Percentiles rank a stretch among this genome's conserved stretches.
phyloP scores from a whole-genome alignment of 1,140 invertebrate genomes.

The Cardiocondyla obscurior region DNA sequence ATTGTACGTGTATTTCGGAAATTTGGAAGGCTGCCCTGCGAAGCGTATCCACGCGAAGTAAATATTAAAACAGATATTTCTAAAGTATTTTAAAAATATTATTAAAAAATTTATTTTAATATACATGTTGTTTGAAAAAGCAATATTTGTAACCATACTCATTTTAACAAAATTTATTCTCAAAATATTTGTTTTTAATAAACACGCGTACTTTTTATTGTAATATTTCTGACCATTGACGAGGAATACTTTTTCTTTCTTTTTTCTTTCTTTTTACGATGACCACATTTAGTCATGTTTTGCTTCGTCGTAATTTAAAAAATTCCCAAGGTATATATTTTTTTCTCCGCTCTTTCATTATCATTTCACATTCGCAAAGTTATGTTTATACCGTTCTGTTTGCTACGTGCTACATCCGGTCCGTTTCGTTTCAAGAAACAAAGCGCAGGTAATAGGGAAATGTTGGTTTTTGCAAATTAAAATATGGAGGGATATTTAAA shows the following conservation, averaged over 20 bases:
- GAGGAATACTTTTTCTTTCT: too few species aligned
- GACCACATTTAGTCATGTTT: background rate
- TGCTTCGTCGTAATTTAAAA: background rate
- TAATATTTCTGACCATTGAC: background rate
- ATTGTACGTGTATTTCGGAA: background rate
- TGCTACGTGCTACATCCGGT: background rate
- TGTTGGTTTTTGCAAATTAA: slow-evolving; percentile 23
- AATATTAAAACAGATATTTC: background rate
- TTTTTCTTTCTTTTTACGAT: too few species aligned
- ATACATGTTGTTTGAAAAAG: background rate
- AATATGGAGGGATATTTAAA: background rate
- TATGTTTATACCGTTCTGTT: slow-evolving; percentile 12
- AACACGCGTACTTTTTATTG: background rate
- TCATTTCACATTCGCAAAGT: background rate
- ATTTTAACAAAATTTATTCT: background rate
- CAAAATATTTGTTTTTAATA: background rate
- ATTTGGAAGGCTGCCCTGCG: background rate
- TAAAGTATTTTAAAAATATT: background rate
- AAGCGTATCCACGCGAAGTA: background rate
- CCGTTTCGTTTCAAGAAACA: slow-evolving; percentile 21
- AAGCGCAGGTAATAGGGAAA: background rate
- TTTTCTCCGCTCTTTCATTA: background rate
- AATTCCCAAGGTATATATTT: background rate
- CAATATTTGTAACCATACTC: background rate
- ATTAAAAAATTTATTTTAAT: background rate